These are phyloP conservation scores for Channallabes apus DNA, from an alignment of 2,797 vertebrate genomes.

Conservation along the genomic window DNA sequence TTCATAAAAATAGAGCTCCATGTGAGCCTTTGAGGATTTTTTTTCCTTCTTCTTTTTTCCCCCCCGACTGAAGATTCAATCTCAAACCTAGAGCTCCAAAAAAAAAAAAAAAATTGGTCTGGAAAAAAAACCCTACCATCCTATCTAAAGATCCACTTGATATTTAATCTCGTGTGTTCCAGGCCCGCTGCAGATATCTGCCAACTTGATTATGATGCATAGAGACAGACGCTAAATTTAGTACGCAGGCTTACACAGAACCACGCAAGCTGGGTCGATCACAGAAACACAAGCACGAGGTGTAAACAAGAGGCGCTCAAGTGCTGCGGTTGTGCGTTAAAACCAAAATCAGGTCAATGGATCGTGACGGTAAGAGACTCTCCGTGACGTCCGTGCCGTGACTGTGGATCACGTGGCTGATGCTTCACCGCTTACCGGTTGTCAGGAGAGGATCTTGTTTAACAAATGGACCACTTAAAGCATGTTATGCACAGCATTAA, in stretches of 20 bases:
- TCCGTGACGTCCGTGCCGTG: not conserved
- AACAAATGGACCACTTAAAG: not conserved
- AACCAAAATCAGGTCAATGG: slow-evolving; percentile 27
- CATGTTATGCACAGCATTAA: slow-evolving; percentile 25
- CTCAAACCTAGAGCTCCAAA: slow-evolving; percentile 21
- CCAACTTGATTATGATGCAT: slow-evolving; percentile 72
- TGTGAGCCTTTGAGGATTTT: not conserved
- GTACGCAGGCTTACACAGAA: slow-evolving; percentile 63
- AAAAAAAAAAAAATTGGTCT: slow-evolving; percentile 43
- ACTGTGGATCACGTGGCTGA: not conserved
- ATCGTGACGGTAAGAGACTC: slow-evolving; percentile 28
- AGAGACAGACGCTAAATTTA: slow-evolving; percentile 78
- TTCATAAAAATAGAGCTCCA: not conserved
- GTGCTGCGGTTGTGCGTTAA: slow-evolving; percentile 22
- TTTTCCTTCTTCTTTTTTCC: not conserved
- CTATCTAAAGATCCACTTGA: slow-evolving; percentile 52
- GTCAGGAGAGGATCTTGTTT: slow-evolving; percentile 19
- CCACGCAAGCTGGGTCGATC: slow-evolving; percentile 63
- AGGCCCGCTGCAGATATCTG: slow-evolving; percentile 63
- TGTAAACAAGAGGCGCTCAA: slow-evolving; percentile 51
- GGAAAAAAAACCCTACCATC: slow-evolving; percentile 49
- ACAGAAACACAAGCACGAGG: slow-evolving; percentile 56
- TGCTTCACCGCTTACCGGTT: slow-evolving; percentile 24
- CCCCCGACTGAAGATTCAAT: slow-evolving; percentile 17
- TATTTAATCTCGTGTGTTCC: slow-evolving; percentile 57